These are phyloP conservation scores for Strix aluco DNA, from an alignment of 2,113 vertebrate species.

Conservation along the genomic window DNA sequence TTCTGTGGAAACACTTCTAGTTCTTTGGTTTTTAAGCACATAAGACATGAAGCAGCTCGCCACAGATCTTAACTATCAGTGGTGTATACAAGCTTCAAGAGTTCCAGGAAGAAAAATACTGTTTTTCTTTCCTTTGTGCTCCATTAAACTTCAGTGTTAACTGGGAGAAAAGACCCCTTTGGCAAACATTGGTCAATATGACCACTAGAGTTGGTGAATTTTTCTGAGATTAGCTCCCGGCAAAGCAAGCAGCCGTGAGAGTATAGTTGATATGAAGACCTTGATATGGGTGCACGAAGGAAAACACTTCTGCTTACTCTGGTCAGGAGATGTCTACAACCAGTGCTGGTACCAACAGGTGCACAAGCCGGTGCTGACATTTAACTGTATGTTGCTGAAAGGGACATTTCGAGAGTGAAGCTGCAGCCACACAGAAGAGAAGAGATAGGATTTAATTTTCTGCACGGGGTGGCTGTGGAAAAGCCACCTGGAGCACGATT, in stretches of 20 bases:
- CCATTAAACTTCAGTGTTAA: neutral
- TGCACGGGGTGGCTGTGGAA: neutral
- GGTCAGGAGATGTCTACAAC: neutral
- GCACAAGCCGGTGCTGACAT: neutral
- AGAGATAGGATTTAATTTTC: neutral
- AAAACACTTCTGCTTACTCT: neutral
- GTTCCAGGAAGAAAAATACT: neutral
- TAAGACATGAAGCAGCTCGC: neutral
- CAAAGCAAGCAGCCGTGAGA: neutral
- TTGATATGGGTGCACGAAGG: neutral
- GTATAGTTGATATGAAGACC: neutral
- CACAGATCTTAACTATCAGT: neutral
- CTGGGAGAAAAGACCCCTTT: neutral
- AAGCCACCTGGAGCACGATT: neutral
- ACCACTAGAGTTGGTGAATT: neutral
- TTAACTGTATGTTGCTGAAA: rapidly evolving
- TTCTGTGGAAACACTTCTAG: neutral
- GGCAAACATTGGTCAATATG: neutral
- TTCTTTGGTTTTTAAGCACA: neutral
- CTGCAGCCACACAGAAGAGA: neutral
- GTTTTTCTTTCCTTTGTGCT: neutral
- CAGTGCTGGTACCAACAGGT: neutral
- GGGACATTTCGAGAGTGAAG: neutral
- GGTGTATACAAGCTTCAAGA: neutral
- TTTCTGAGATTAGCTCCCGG: neutral